phyloP scores from a whole-genome alignment of 2,797 vertebrate genomes.

The Natrix natrix region DNA sequence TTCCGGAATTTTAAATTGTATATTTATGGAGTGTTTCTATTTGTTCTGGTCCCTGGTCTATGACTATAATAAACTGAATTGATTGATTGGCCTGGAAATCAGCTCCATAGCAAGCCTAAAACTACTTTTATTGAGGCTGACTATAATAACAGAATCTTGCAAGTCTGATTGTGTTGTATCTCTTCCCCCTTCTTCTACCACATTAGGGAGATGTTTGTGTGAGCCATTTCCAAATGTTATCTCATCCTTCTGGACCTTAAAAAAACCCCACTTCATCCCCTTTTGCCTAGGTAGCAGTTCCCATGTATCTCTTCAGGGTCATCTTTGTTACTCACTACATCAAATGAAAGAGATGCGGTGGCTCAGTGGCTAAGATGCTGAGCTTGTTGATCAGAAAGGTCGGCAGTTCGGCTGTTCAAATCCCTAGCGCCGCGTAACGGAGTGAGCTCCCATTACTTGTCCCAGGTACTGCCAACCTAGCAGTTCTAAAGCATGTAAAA shows the following conservation, averaged over 20 bases:
- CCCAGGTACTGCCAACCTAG: too few species aligned
- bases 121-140: neutral
- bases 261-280: neutral
- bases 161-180: neutral
- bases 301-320: neutral
- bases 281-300: neutral
- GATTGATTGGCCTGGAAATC: neutral
- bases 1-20: too few species aligned
- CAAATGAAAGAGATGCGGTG: neutral
- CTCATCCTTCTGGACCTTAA: neutral
- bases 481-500: too few species aligned
- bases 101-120: neutral
- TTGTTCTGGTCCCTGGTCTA: too few species aligned
- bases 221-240: neutral
- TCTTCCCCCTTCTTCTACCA: neutral
- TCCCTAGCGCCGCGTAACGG: too few species aligned
- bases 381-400: too few species aligned
- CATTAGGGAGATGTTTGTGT: neutral
- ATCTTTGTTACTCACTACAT: neutral
- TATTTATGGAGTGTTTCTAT: too few species aligned
- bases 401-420: too few species aligned
- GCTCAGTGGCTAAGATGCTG: too few species aligned
- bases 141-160: neutral
- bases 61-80: too few species aligned
- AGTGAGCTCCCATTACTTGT: too few species aligned